Base-by-base conservation (phyloP, 2,113 vertebrate genomes). In the Otus sunia region DNA sequence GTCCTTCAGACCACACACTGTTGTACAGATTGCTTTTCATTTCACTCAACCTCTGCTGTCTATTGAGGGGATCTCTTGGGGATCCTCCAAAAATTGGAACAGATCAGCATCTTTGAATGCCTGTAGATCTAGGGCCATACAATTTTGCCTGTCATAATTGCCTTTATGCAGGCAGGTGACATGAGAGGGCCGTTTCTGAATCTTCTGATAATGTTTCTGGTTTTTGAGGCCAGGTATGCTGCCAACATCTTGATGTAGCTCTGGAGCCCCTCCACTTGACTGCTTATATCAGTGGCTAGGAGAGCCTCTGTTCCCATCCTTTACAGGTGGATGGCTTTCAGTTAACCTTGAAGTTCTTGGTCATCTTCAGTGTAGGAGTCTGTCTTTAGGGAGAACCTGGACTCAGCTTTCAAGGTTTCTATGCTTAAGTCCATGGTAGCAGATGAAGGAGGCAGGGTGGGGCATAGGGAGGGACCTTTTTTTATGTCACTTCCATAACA, bases 401-500 rank as follows among this genome's bases (percentile, higher is more conserved):
- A 19, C 27, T 78, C 32, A 8, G 6, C 41, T 73, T 68, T 53
- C 27, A 62, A 45, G 18, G 30, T 34, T 80, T 79, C 69, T 86
- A 4, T 83, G 10, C 67, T 25, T 39, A 34, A n/a, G 21, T 47
- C 30, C 19, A 4, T 30, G 37, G 59, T 53, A 82, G 23, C 34
- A 47, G n/a, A 30, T 2, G 3, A 69, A 75, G 30, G 4, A 16
- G 10, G 10, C 1, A 6, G n/a, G 39, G 4, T 34, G 6, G 6
- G 8, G 10, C 15, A 3, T 21, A 9, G 17, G 3, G 22, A 66
- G 52, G 11, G 22, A 55, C 6, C 17, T 53, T 15, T 69, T 82
- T 55, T 50, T 21, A 7, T 56, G 22, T 52, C 36, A 15, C 15
- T 82, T 83, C 25, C 6, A 4, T 53, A 50, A 18, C 3, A 5